Conservation (phyloP, 2,113 vertebrate genomes). For the Thermophis baileyi region DNA sequence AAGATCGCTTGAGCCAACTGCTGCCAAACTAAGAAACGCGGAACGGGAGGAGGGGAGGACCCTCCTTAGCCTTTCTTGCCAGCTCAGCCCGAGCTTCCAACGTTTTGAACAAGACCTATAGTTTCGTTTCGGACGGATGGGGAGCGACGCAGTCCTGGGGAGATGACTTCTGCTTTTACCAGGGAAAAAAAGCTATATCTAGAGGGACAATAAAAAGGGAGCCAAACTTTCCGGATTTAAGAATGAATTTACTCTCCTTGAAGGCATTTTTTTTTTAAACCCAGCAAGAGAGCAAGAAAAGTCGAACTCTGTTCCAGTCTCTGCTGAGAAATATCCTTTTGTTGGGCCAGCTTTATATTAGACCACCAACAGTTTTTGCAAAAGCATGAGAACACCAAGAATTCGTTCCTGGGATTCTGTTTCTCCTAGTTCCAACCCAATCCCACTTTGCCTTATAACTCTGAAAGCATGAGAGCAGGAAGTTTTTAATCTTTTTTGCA, state of each 20-base stretch:
- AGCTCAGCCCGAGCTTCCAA: neutral
- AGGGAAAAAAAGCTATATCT: neutral
- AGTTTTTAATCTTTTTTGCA: neutral
- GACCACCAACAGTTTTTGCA: neutral
- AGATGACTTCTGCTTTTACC: neutral
- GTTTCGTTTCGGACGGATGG: neutral
- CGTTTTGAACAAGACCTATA: neutral
- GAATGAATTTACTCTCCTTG: neutral
- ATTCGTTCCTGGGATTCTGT: neutral
- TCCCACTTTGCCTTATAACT: neutral
- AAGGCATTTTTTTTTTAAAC: neutral
- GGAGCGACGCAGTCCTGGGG: neutral
- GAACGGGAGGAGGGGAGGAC: neutral
- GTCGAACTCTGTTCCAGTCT: neutral
- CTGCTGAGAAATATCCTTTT: neutral
- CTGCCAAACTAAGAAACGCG: neutral
- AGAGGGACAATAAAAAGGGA: neutral
- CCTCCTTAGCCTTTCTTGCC: too few relatives aligned
- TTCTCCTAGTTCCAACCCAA: neutral
- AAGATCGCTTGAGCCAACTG: neutral
- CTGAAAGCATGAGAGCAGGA: neutral
- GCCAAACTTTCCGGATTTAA: neutral
- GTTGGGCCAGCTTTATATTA: neutral
- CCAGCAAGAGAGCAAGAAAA: neutral
- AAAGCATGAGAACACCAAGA: neutral